Percentiles rank a stretch among this genome's conserved stretches.
These are phyloP conservation scores for Eira barbara DNA, from an alignment of 2,113 vertebrate species.

Conservation along the genomic window DNA sequence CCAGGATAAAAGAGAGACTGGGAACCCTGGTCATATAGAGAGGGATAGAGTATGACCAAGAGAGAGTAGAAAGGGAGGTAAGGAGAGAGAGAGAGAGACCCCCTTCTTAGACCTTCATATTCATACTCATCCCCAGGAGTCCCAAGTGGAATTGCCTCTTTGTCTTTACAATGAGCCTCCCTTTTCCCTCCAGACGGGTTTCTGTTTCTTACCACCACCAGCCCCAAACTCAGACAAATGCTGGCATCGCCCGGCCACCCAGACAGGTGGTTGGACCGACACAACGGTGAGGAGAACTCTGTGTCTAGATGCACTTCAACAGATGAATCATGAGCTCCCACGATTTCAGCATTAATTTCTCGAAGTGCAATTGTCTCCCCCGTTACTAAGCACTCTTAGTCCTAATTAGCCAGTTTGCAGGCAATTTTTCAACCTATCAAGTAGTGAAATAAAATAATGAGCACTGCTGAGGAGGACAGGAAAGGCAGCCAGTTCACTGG, in stretches of 20 bases:
- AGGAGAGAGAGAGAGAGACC: neutral
- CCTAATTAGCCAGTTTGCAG: constrained; percentile 58
- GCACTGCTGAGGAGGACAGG: neutral
- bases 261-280: neutral
- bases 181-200: neutral
- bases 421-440: constrained; percentile 66
- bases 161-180: neutral
- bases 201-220: neutral
- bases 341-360: constrained; percentile 57
- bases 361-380: constrained; percentile 55
- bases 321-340: constrained; percentile 28
- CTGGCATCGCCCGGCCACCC: neutral
- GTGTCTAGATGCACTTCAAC: neutral
- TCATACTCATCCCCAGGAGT: neutral
- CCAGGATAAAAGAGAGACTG: neutral
- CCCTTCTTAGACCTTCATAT: neutral
- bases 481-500: neutral
- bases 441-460: constrained; percentile 68
- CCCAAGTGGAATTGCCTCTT: neutral
- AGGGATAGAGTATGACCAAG: neutral
- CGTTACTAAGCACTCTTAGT: constrained; percentile 54
- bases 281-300: fast-evolving
- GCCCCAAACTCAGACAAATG: neutral
- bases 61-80: neutral
- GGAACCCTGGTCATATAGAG: too few relatives aligned